Conservation (phyloP, 2,113 vertebrate species). For the Cairina moschata region DNA sequence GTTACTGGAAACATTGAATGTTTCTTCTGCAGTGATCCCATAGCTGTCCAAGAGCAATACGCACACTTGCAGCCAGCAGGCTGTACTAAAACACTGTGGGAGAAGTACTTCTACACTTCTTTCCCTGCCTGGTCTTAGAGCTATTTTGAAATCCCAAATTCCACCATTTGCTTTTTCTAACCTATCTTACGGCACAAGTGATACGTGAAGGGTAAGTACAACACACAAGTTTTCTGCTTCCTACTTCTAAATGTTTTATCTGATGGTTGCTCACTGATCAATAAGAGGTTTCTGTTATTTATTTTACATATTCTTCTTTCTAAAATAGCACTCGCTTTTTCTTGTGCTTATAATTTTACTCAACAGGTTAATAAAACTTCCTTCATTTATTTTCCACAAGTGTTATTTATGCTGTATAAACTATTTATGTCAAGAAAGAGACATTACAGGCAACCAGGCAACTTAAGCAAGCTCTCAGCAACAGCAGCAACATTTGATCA, state of each 20-base stretch:
- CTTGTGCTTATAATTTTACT: not conserved
- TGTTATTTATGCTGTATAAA: not conserved
- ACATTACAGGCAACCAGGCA: not conserved
- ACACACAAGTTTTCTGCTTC: not conserved
- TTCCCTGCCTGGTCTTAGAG: not conserved
- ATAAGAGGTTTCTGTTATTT: not conserved
- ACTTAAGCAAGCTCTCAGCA: not conserved
- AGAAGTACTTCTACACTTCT: not conserved
- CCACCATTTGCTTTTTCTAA: not conserved
- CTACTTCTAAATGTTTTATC: not conserved
- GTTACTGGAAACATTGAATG: slow-evolving; percentile 56
- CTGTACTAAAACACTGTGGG: not conserved
- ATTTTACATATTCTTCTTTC: not conserved
- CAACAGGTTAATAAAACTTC: not conserved
- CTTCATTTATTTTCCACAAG: not conserved
- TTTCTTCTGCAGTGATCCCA: slow-evolving; percentile 41
- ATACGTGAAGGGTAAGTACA: not conserved
- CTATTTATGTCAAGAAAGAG: not conserved
- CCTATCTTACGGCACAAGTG: not conserved
- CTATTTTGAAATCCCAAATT: not conserved
- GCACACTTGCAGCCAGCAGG: not conserved
- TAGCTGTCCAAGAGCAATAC: slow-evolving; percentile 30
- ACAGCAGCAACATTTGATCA: not conserved
- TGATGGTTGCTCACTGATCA: not conserved
- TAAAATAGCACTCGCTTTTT: not conserved